A percentile compares a stretch with the other conserved stretches of the same genome.
phyloP scores from a whole-genome alignment of 2,797 vertebrate species.

The Lates japonicus region DNA sequence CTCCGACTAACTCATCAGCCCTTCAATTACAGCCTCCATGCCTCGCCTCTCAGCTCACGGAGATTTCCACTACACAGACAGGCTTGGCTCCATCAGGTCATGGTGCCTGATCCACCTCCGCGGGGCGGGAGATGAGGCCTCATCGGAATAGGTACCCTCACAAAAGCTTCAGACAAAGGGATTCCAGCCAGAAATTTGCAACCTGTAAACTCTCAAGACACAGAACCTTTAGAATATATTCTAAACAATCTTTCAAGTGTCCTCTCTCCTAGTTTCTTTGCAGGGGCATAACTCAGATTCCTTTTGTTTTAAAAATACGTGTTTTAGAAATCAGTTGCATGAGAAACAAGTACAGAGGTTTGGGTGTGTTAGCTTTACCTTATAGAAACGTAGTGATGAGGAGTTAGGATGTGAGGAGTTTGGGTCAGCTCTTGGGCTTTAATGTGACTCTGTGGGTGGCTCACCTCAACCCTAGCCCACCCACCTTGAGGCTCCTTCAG shows the following conservation, averaged over 20 bases:
- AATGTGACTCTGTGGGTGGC: conserved; percentile 27
- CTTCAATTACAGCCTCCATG: conserved; percentile 48
- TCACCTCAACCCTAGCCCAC: conserved; percentile 13
- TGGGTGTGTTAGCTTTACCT: conserved; percentile 78
- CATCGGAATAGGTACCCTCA: conserved; percentile 65
- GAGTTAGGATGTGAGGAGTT: conserved; percentile 43
- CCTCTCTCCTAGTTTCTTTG: too few species aligned
- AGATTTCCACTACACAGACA: conserved; percentile 46
- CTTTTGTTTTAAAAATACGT: conserved; percentile 71
- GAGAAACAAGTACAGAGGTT: conserved; percentile 70
- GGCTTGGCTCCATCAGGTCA: conserved; percentile 51
- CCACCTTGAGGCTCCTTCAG: conserved; percentile 32
- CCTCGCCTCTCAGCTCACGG: conserved; percentile 54
- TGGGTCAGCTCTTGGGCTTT: conserved; percentile 42
- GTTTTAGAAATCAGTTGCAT: conserved; percentile 76
- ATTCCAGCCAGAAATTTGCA: too few species aligned
- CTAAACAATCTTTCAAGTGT: too few species aligned
- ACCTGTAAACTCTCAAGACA: too few species aligned
- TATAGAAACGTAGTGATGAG: conserved; percentile 67
- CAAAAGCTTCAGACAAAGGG: too few species aligned
- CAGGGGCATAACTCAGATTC: conserved; percentile 60
- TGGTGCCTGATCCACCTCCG: conserved; percentile 62
- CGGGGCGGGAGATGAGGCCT: conserved; percentile 57
- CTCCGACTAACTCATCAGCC: conserved; percentile 24
- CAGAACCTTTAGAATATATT: too few species aligned